phyloP scores from a whole-genome alignment of 92 coral and sea anemone species.

The Anthopleura xanthogrammica region DNA sequence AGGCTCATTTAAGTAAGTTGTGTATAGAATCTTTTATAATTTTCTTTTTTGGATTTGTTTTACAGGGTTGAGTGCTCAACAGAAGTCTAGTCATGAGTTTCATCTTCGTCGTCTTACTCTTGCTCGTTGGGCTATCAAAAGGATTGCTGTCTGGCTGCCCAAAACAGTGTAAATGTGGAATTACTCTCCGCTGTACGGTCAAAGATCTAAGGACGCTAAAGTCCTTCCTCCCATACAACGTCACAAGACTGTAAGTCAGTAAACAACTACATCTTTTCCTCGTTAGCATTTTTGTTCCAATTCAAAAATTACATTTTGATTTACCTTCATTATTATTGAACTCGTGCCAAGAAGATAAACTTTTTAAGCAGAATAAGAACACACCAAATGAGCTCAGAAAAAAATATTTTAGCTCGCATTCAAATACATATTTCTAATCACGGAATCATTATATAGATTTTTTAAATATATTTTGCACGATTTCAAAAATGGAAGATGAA shows the following conservation, averaged over 20 bases:
- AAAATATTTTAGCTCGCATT: not conserved
- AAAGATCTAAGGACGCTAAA: constrained; percentile 62
- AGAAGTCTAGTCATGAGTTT: constrained; percentile 7
- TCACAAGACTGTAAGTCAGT: constrained; percentile 79
- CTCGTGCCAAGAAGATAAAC: not conserved
- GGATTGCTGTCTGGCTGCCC: constrained; percentile 48
- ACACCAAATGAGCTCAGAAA: not conserved
- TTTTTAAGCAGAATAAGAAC: not conserved
- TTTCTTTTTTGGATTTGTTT: not conserved
- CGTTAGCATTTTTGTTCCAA: not conserved
- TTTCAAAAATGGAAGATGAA: not conserved
- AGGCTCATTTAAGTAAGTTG: not conserved
- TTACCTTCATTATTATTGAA: not conserved
- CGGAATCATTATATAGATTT: too few species aligned
- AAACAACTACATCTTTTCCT: not conserved
- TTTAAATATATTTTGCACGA: too few species aligned
- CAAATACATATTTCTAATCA: too few species aligned
- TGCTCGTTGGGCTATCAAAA: not conserved
- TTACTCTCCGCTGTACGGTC: constrained; percentile 56
- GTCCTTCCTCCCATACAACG: constrained; percentile 66
- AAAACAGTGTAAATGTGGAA: constrained; percentile 61
- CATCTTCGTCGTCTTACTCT: not conserved
- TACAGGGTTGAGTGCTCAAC: not conserved
- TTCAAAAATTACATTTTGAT: not conserved
- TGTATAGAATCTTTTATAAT: not conserved